Percentiles rank a stretch among this genome's conserved stretches.
Conservation (phyloP, 2,797 vertebrate genomes). For the Pangasius mekongensis region DNA sequence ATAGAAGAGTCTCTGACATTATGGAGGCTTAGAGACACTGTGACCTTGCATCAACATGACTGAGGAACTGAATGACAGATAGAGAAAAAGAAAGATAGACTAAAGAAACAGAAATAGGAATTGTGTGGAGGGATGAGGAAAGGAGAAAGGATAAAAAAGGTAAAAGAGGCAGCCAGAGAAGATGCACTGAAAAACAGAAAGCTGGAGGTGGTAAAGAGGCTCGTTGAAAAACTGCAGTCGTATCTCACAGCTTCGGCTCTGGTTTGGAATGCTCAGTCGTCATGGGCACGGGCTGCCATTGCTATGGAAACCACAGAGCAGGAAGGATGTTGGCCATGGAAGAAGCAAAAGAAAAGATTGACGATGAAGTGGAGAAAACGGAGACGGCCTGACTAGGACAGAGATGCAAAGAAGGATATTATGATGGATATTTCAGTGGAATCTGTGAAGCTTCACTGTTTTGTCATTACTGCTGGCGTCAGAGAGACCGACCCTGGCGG, state of each 20-base stretch:
- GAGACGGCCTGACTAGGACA: neutral
- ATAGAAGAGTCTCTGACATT: neutral
- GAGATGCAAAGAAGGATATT: conserved; percentile 20
- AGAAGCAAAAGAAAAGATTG: conserved; percentile 28
- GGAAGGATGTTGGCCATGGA: conserved; percentile 48
- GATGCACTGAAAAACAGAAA: conserved; percentile 6
- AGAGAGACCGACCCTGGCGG: neutral
- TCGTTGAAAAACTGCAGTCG: conserved; percentile 33
- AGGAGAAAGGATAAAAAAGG: neutral
- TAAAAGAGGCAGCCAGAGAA: neutral
- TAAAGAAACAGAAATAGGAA: conserved; percentile 12
- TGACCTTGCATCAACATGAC: conserved; percentile 21
- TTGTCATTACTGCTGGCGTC: neutral
- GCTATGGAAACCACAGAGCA: conserved; percentile 53
- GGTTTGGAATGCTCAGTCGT: conserved; percentile 49
- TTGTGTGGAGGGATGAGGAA: conserved; percentile 6
- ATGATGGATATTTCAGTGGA: conserved; percentile 29
- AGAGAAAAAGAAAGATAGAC: neutral
- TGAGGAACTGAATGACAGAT: neutral
- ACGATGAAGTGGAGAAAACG: conserved; percentile 13
- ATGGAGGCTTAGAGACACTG: neutral
- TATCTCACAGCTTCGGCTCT: conserved; percentile 36
- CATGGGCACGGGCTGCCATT: conserved; percentile 56
- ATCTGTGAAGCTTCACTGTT: neutral
- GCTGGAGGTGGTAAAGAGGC: conserved; percentile 15